A percentile compares a stretch with the other conserved stretches of the same genome.
Conservation (phyloP, 1,140 invertebrate genomes). For the Hylaeus volcanicus region DNA sequence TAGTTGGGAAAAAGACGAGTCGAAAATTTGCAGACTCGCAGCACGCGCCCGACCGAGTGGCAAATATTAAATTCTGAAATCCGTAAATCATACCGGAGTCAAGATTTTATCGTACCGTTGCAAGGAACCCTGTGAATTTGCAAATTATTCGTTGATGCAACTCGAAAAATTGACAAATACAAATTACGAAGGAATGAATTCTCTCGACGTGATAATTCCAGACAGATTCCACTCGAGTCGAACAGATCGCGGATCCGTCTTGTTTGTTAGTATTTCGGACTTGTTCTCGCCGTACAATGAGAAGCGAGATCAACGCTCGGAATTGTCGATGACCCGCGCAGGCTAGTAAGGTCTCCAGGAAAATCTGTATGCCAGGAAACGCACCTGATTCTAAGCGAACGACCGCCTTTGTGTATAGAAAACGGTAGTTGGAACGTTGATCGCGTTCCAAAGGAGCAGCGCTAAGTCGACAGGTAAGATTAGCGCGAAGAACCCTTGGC, state of each 20-base stretch:
- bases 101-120: neutral
- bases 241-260: neutral
- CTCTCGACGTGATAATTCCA: neutral
- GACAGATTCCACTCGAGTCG: neutral
- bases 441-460: conserved; percentile 22
- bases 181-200: neutral
- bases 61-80: neutral
- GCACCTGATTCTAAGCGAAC: conserved; percentile 38
- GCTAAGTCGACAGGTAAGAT: conserved; percentile 14
- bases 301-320: conserved; percentile 10
- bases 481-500: conserved; percentile 7
- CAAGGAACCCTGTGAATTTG: too few species aligned
- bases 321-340: neutral
- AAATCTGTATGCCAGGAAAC: conserved; percentile 10
- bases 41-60: neutral
- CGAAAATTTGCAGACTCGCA: too few species aligned
- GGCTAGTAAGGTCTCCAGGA: neutral
- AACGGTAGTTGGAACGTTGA: conserved; percentile 36
- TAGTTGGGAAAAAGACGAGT: neutral
- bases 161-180: too few species aligned
- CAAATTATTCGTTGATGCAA: too few species aligned
- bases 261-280: neutral
- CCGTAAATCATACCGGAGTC: neutral
- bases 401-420: conserved; percentile 11
- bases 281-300: neutral